phyloP scores from a whole-genome alignment of 2,797 vertebrate genomes.

The Argya squamiceps region DNA sequence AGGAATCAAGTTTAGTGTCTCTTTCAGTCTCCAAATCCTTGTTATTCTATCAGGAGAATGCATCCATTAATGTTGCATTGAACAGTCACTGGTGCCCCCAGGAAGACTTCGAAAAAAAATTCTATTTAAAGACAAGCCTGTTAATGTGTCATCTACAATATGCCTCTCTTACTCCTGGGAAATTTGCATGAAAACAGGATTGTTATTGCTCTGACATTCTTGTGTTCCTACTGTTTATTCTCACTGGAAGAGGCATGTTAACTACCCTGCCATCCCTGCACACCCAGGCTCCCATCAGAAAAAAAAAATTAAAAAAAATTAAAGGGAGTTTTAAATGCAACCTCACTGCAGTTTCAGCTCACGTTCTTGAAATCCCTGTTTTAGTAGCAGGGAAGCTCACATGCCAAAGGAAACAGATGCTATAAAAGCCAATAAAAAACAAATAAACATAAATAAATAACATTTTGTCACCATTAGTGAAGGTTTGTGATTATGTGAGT shows the following conservation, averaged over 20 bases:
- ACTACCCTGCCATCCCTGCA: not conserved
- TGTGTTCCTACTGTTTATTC: slow-evolving; percentile 34
- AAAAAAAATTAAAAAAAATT: not conserved
- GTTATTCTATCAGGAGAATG: not conserved
- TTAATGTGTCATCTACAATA: slow-evolving; percentile 68
- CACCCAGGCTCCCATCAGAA: not conserved
- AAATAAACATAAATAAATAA: slow-evolving; percentile 74
- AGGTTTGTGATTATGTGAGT: slow-evolving; percentile 63
- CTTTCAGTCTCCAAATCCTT: not conserved
- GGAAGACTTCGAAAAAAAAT: slow-evolving; percentile 58
- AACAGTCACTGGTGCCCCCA: slow-evolving; percentile 46
- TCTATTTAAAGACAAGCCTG: slow-evolving; percentile 64
- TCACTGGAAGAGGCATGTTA: slow-evolving; percentile 29
- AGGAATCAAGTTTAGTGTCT: not conserved
- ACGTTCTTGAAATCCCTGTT: slow-evolving; percentile 66
- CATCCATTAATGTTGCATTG: slow-evolving; percentile 2
- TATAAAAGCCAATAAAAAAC: slow-evolving; percentile 59
- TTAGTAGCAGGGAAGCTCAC: slow-evolving; percentile 54
- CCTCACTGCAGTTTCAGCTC: slow-evolving; percentile 5
- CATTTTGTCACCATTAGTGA: slow-evolving; percentile 75
- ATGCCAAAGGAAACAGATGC: slow-evolving; percentile 69
- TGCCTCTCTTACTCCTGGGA: slow-evolving; percentile 59
- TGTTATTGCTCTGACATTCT: slow-evolving; percentile 65
- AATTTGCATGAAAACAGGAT: slow-evolving; percentile 66
- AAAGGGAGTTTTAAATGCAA: not conserved